These are phyloP conservation scores for Stichodactyla mertensii DNA, from an alignment of 64 coral and sea anemone genomes.

Conservation along the genomic window DNA sequence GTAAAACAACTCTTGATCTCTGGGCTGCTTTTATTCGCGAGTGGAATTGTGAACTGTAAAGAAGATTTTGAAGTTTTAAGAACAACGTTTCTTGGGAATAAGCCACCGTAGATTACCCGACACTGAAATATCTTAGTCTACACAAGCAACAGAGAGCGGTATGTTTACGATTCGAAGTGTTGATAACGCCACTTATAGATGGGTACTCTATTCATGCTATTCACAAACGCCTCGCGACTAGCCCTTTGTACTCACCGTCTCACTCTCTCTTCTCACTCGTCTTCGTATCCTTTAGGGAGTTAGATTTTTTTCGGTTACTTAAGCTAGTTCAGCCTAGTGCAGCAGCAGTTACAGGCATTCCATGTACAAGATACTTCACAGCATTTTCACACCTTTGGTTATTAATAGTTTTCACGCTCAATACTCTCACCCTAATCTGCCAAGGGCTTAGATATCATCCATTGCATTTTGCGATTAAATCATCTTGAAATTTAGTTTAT, in stretches of 20 bases:
- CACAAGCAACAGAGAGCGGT: background rate
- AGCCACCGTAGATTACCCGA: background rate
- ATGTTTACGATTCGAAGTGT: background rate
- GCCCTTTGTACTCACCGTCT: background rate
- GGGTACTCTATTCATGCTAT: too few relatives aligned
- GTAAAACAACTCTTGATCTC: background rate
- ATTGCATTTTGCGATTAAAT: too few relatives aligned
- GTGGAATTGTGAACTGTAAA: background rate
- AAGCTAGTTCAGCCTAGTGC: background rate
- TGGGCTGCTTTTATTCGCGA: background rate
- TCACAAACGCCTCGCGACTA: background rate
- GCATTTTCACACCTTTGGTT: background rate
- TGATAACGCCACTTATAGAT: background rate
- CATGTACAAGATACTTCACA: background rate
- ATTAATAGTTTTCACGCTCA: too few relatives aligned
- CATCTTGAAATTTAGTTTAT: too few relatives aligned
- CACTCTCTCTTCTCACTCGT: background rate
- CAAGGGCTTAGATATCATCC: too few relatives aligned
- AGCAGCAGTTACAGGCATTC: background rate
- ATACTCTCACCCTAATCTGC: background rate
- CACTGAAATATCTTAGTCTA: background rate
- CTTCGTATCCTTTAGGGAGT: background rate
- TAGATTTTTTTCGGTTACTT: background rate
- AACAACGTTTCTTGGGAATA: background rate
- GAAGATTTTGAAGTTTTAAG: background rate